Evolutionary conservation across 2,113 vertebrate genomes (phyloP).

Genomic region (Cyprinodon variegatus): DNA sequence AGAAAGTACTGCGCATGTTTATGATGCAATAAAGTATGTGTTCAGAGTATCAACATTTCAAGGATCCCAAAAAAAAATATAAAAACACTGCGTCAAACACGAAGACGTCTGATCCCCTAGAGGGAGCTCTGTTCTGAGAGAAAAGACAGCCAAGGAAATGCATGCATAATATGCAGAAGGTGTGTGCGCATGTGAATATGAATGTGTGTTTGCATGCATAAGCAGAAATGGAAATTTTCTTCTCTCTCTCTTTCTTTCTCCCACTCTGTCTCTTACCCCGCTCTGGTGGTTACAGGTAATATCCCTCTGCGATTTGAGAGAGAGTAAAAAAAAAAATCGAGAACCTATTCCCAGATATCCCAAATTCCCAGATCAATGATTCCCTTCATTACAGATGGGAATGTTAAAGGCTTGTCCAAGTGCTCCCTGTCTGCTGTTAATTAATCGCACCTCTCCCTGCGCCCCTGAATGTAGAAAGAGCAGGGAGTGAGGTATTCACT

Average conservation of each 20-base stretch:
- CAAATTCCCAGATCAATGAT: slow-evolving; percentile 83
- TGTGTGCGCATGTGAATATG: slow-evolving; percentile 49
- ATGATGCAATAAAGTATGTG: slow-evolving; percentile 37
- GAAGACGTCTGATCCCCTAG: slow-evolving; percentile 60
- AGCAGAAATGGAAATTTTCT: slow-evolving; percentile 71
- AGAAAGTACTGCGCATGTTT: slow-evolving; percentile 42
- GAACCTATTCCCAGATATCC: slow-evolving; percentile 71
- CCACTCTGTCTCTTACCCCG: slow-evolving; percentile 23
- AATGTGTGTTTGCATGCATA: slow-evolving; percentile 71
- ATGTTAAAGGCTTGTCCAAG: slow-evolving; percentile 71
- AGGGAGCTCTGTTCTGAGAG: slow-evolving; percentile 71
- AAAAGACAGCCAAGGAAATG: slow-evolving; percentile 56
- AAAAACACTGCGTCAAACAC: slow-evolving; percentile 57
- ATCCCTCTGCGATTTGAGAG: slow-evolving; percentile 63
- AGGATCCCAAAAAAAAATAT: slow-evolving; percentile 15
- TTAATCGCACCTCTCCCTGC: slow-evolving; percentile 65
- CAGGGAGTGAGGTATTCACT: slow-evolving; percentile 35
- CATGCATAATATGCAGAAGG: slow-evolving; percentile 67
- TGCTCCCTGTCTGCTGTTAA: slow-evolving; percentile 77
- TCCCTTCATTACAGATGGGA: slow-evolving; percentile 79
- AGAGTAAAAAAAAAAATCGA: slow-evolving; percentile 35
- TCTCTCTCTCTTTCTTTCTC: slow-evolving; percentile 33
- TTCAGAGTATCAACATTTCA: slow-evolving; percentile 51
- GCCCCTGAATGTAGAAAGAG: slow-evolving; percentile 62
- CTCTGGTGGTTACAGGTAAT: slow-evolving; percentile 66